A percentile compares a stretch with the other conserved stretches of the same genome.
Evolutionary conservation across 2,888 invertebrate genomes (phyloP).

Genomic region (Metallyticus violacea): DNA sequence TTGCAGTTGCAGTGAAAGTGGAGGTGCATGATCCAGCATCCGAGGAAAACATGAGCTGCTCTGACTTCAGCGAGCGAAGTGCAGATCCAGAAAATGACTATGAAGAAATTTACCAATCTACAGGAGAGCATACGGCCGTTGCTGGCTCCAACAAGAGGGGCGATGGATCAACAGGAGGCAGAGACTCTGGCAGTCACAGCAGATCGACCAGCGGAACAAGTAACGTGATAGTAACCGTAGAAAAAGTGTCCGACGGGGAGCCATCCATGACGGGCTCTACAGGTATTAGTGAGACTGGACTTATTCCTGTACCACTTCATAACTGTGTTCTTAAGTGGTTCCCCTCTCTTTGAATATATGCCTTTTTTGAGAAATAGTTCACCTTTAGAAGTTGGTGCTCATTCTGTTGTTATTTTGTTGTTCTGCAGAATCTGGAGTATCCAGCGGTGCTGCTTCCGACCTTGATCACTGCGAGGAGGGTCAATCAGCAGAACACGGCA

Average conservation of each 20-base stretch:
- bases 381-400: neutral
- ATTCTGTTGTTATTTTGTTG: neutral
- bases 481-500: neutral
- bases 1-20: constrained; percentile 66
- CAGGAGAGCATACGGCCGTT: constrained; percentile 57
- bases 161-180: neutral
- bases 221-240: neutral
- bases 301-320: constrained; percentile 22
- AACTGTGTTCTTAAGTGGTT: constrained; percentile 28
- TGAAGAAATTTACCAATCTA: constrained; percentile 70
- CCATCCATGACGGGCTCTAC: constrained; percentile 31
- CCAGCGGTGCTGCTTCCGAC: constrained; percentile 46
- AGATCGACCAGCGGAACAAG: constrained; percentile 57
- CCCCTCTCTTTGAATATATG: neutral
- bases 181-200: constrained; percentile 57
- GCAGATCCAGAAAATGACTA: constrained; percentile 58
- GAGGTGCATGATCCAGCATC: constrained; percentile 74
- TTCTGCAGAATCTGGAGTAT: constrained; percentile 45
- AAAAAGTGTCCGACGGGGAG: constrained; percentile 29
- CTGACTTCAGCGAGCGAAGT: constrained; percentile 44
- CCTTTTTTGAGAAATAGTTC: too few relatives aligned
- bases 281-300: constrained; percentile 13
- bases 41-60: constrained; percentile 60
- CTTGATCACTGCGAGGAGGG: constrained; percentile 42
- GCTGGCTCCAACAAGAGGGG: constrained; percentile 45